Conservation (phyloP, 2,797 vertebrate species). For the Sebastiscus albofasciatus region DNA sequence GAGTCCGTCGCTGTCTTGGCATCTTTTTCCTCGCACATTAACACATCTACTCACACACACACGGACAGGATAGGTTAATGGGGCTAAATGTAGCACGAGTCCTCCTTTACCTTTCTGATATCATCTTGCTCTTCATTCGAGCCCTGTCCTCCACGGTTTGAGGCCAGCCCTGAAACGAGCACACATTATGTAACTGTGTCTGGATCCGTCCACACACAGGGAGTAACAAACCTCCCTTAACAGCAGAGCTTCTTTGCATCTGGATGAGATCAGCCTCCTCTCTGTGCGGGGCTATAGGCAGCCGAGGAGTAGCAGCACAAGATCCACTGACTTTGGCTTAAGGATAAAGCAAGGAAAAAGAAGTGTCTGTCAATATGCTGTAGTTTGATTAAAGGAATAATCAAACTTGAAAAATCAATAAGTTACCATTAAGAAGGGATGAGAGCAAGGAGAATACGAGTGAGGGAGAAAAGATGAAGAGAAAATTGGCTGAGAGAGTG, state of each 20-base stretch:
- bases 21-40: not conserved
- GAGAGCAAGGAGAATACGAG: not conserved
- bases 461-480: constrained; percentile 1
- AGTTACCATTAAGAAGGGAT: not conserved
- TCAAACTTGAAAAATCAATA: constrained; percentile 24
- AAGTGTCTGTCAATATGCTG: not conserved
- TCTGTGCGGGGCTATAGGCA: not conserved
- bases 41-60: not conserved
- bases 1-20: not conserved
- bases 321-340: not conserved
- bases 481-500: not conserved
- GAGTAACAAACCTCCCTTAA: constrained; percentile 38
- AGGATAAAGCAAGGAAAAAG: not conserved
- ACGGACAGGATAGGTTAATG: not conserved
- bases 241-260: constrained; percentile 24
- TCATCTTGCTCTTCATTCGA: not conserved
- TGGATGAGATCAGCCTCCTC: constrained; percentile 1
- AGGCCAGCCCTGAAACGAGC: constrained; percentile 17
- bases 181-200: constrained; percentile 46
- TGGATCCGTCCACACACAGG: constrained; percentile 30
- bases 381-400: constrained; percentile 11
- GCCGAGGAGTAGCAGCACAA: not conserved
- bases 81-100: constrained; percentile 5
- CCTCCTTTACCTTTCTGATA: constrained; percentile 2
- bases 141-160: constrained; percentile 5